Evolutionary conservation across 2,797 vertebrate genomes (phyloP), one percentile per base, ranked within the genome.

Genomic region (Sus cebifrons): DNA sequence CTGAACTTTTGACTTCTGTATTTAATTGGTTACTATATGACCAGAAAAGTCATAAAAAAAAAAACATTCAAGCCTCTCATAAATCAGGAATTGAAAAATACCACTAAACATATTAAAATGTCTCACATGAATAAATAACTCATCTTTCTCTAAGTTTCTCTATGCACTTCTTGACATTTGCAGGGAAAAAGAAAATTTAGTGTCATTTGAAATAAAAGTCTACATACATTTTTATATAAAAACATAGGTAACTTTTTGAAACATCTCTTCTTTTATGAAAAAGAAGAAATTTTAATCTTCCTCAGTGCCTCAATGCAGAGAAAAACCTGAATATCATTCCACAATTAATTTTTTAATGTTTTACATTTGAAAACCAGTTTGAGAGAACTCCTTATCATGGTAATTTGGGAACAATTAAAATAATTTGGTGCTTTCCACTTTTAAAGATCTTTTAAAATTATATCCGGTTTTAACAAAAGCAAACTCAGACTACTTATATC

Each of bases 281-380:
- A 75, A 74, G 17, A 44, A 81, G 58, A 75, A 67, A 64, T 36
- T 73, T 64, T 32, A 4, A 52, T 91, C 14, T 74, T 52, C 16
- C 16, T 78, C 27, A 83, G 23, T 65, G 4, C 54, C 29, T 92
- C 44, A 56, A 8, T 68, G 12, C 52, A 94, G 27, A 40, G 86
- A 56, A 86, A 86, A 83, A 58, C 6, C 3, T 88, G 18, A 27
- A 58, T 15, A 44, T 1, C 11, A 71, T 71, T 93, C 27, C 16
- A 84, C 1, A 83, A 52, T 13, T 27, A 40, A 96, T 21, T 64
- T 88, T 29, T 67, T 85, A 27, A 65, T 64, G 81, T 94, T 93
- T 64, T 84, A 21, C 70, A 85, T 32, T 94, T 96, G 13, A 78
- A 95, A 97, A 95, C 13, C 54, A 56, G 9, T 75, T 91, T 65